These are phyloP conservation scores for Corticium candelabrum DNA, from an alignment of 37 sponge, comb jelly and placozoan species.

Conservation along the genomic window DNA sequence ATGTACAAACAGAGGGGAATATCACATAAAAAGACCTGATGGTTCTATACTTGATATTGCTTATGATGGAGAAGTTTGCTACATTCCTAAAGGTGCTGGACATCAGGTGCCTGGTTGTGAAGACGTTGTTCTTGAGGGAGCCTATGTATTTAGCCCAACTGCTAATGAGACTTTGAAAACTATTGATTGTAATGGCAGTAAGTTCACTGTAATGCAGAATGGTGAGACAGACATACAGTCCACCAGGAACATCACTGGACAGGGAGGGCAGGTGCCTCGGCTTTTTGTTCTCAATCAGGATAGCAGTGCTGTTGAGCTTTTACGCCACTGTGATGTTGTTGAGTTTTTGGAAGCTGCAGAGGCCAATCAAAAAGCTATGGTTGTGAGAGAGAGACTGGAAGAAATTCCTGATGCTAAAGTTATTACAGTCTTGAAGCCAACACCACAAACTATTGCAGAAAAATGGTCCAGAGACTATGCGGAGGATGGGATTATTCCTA, in stretches of 20 bases:
- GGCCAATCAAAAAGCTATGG: slow-evolving; percentile 6
- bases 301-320: slow-evolving; percentile 31
- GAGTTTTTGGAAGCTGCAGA: slow-evolving; percentile 11
- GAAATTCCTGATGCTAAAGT: background rate
- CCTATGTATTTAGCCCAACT: background rate
- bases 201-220: slow-evolving; percentile 15
- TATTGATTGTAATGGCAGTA: slow-evolving; percentile 2
- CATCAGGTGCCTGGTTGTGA: background rate
- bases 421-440: background rate
- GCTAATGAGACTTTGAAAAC: background rate
- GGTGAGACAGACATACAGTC: slow-evolving; percentile 7
- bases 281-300: slow-evolving; percentile 50
- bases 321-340: background rate
- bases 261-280: slow-evolving; percentile 14
- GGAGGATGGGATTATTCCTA: slow-evolving; percentile 35
- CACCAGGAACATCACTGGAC: background rate
- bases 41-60: slow-evolving; percentile 15
- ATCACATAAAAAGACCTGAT: slow-evolving; percentile 3
- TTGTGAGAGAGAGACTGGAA: slow-evolving; percentile 28
- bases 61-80: slow-evolving; percentile 15
- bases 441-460: background rate
- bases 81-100: background rate
- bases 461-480: slow-evolving; percentile 20
- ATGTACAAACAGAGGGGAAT: slow-evolving; percentile 1
- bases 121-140: background rate